Evolutionary conservation across 2,888 invertebrate genomes (phyloP).

Genomic region (Drosophila anomelani): DNA sequence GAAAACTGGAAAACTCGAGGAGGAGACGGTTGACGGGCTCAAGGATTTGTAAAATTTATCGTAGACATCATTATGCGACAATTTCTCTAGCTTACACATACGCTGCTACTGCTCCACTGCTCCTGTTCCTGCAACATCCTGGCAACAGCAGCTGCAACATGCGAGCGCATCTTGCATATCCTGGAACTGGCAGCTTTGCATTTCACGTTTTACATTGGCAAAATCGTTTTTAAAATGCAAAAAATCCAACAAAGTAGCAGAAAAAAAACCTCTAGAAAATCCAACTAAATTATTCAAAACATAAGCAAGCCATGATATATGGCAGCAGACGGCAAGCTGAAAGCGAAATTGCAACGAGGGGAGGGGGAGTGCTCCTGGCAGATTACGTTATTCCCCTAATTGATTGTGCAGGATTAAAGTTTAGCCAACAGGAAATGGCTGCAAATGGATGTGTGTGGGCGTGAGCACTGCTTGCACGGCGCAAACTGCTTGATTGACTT

Average conservation of each 20-base stretch:
- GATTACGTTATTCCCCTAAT: slow-evolving; percentile 34
- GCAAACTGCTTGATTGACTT: slow-evolving; percentile 23
- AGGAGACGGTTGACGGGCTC: slow-evolving; percentile 29
- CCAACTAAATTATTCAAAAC: slow-evolving; percentile 73
- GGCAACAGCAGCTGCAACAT: slow-evolving; percentile 60
- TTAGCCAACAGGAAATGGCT: slow-evolving; percentile 19
- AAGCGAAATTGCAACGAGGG: slow-evolving; percentile 6
- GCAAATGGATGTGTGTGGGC: slow-evolving; percentile 11
- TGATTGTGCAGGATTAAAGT: slow-evolving; percentile 42
- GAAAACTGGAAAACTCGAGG: slow-evolving; percentile 20
- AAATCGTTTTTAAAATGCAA: slow-evolving; percentile 67
- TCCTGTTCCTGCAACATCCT: slow-evolving; percentile 15
- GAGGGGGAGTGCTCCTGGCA: slow-evolving; percentile 15
- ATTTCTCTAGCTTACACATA: slow-evolving; percentile 57
- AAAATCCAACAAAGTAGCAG: slow-evolving; percentile 23
- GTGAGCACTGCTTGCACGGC: slow-evolving; percentile 25
- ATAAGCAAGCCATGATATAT: slow-evolving; percentile 67
- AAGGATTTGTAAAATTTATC: slow-evolving; percentile 76
- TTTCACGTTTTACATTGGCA: slow-evolving; percentile 71
- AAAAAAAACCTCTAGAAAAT: slow-evolving; percentile 8
- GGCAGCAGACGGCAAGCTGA: slow-evolving; percentile 12
- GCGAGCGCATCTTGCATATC: slow-evolving; percentile 35
- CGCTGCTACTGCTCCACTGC: slow-evolving; percentile 16
- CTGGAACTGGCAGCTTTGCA: slow-evolving; percentile 57
- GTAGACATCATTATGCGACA: slow-evolving; percentile 76